Conservation (phyloP, 2,797 vertebrate species). For the Bryconaethiops microstoma region DNA sequence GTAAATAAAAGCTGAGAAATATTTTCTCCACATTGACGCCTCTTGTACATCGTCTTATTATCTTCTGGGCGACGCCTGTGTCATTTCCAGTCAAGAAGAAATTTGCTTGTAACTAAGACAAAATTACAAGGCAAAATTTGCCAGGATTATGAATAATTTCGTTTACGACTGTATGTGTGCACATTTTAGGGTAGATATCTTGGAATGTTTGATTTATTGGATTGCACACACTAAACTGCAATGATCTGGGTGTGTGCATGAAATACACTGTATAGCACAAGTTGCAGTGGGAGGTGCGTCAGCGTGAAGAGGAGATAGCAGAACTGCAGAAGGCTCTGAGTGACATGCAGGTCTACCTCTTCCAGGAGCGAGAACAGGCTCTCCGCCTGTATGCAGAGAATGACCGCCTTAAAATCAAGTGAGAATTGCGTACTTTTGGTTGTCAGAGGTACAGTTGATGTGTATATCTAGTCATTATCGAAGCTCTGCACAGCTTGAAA, state of each 20-base stretch:
- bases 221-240: background rate
- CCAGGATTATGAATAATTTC: too few species aligned
- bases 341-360: conserved; percentile 94
- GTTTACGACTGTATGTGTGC: too few species aligned
- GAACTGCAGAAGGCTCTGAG: conserved; percentile 93
- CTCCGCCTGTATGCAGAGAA: conserved; percentile 93
- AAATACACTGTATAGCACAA: conserved; percentile 80
- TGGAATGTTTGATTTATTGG: background rate
- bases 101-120: too few species aligned
- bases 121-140: too few species aligned
- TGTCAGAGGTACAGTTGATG: background rate
- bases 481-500: too few species aligned
- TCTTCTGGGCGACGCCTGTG: too few species aligned
- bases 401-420: conserved; percentile 95
- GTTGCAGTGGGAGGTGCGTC: conserved; percentile 86
- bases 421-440: conserved; percentile 16
- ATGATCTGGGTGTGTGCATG: background rate
- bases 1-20: too few species aligned
- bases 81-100: too few species aligned
- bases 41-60: too few species aligned
- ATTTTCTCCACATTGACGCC: too few species aligned
- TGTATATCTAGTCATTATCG: too few species aligned
- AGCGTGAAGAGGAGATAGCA: conserved; percentile 86
- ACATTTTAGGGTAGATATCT: background rate
- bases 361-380: conserved; percentile 92